Percentiles rank a stretch among this genome's conserved stretches.
These are phyloP conservation scores for Recurvirostra avosetta DNA, from an alignment of 2,113 vertebrate genomes.

Conservation along the genomic window DNA sequence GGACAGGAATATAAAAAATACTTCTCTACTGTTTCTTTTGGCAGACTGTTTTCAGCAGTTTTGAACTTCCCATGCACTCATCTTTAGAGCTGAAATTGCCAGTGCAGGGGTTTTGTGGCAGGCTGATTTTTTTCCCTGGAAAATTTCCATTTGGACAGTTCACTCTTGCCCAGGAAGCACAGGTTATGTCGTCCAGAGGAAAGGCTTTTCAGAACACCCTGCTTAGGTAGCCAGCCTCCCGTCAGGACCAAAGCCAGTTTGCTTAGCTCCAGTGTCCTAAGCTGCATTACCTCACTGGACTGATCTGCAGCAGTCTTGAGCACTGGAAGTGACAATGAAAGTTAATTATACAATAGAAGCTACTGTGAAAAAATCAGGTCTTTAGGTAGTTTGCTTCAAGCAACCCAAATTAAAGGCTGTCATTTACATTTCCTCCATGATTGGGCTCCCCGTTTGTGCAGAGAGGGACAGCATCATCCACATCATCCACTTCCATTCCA, in stretches of 20 bases:
- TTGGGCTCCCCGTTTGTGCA: background rate
- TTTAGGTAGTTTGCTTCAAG: background rate
- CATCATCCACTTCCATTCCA: background rate
- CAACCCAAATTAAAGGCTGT: background rate
- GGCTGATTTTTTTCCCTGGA: background rate
- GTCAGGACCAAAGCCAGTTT: background rate
- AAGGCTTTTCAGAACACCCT: background rate
- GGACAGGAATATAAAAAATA: background rate
- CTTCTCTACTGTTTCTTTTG: background rate
- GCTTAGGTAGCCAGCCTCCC: background rate
- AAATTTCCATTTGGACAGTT: background rate
- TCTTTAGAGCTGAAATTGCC: background rate
- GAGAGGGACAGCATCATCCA: background rate
- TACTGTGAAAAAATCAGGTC: background rate
- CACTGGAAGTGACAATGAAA: background rate
- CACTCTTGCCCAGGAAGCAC: background rate
- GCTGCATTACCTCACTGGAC: background rate
- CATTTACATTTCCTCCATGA: background rate
- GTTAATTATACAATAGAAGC: background rate
- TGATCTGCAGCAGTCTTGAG: background rate
- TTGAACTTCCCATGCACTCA: background rate
- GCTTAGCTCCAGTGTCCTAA: background rate
- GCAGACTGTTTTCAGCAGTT: background rate
- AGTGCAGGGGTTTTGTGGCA: background rate
- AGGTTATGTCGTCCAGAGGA: background rate